Evolutionary conservation across 2,888 invertebrate genomes (phyloP), one percentile per base, ranked within the genome.

Genomic region (Himalopsyche kuldschensis): DNA sequence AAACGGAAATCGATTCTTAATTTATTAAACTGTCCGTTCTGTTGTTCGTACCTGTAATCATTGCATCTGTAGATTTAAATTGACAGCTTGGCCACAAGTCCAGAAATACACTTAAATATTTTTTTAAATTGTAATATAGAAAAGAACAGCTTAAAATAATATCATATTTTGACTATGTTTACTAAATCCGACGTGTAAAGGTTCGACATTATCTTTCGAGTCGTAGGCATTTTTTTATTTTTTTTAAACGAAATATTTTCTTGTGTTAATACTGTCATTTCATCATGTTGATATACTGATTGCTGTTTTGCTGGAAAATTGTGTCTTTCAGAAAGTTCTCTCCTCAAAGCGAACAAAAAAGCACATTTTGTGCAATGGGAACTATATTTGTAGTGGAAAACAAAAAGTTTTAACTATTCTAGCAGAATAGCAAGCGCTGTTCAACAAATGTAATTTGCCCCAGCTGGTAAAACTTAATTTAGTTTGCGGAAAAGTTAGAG

Each of bases 401-500:
- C 35, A 82, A 82, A 82, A 82, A 79, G 75, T 75, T 79, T 75
- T 75, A 82, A 82, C 79, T 63, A 48, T 78, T 75, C 81, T 31
- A 24, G 31, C 15, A 79, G 80, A 76, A 81, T 79, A 77, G 80
- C 48, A 55, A 63, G 55, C 77, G 77, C 46, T 81, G 84, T 83
- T 81, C 83, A 84, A 85, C 86, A 84, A 86, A 83, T 80, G 84
- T 84, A 86, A 86, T 86, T 86, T 83, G 82, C 84, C 48, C 80
- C 84, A 86, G 85, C 84, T 84, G 86, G 77, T 84, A 84, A 84
- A 84, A 84, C 84, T 86, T 84, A 86, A 86, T 86, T 86, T 86
- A 86, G 84, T 86, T 86, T 80, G 81, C 63, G 80, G 82, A 86
- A 85, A 85, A 80, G 80, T 86, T 84, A 32, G 55, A 85, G 75